Conservation (phyloP, 2,113 vertebrate genomes). For the Diadophis punctatus region DNA sequence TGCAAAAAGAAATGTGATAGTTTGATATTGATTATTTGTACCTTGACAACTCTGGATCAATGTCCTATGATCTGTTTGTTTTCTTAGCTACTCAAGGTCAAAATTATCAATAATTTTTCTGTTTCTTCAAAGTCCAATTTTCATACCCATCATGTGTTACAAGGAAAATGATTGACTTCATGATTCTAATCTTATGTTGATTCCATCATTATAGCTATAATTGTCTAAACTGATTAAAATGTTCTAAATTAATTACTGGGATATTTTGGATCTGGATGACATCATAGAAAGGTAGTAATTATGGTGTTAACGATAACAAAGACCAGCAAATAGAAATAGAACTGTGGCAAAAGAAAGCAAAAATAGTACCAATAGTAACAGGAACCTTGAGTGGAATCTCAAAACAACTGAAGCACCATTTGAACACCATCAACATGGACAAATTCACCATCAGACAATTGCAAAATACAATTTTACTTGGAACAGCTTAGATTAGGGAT, state of each 20-base stretch:
- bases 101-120: too few species aligned
- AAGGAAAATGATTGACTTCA: not conserved
- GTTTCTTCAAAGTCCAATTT: too few species aligned
- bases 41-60: not conserved
- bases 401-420: too few species aligned
- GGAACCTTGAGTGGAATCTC: too few species aligned
- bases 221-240: slow-evolving; percentile 26
- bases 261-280: slow-evolving; percentile 38
- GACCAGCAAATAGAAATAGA: not conserved
- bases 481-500: too few species aligned
- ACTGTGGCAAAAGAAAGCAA: too few species aligned
- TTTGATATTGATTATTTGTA: not conserved
- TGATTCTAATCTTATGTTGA: not conserved
- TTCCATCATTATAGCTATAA: not conserved
- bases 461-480: too few species aligned
- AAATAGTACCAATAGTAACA: too few species aligned
- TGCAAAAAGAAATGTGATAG: not conserved
- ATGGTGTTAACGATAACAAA: slow-evolving; percentile 35
- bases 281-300: slow-evolving; percentile 17
- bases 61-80: not conserved
- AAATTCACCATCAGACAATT: too few species aligned
- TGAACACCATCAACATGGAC: too few species aligned
- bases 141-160: too few species aligned
- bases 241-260: slow-evolving; percentile 36
- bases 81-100: too few species aligned